Base-by-base conservation (phyloP, 2,888 invertebrate genomes). In the Platyscelio sp. region DNA sequence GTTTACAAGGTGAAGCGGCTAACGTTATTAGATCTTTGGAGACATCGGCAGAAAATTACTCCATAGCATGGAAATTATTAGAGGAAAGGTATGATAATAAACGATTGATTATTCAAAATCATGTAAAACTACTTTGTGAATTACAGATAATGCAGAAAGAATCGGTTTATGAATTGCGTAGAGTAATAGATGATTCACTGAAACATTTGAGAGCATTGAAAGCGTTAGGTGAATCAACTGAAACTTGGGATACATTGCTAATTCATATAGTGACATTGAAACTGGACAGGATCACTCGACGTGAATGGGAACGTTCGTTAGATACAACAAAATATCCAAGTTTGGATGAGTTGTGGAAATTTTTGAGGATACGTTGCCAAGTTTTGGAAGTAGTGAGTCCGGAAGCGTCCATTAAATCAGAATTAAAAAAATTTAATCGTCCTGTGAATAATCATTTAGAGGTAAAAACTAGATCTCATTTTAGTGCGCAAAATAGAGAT, bases 111-210 rank as follows among this genome's bases (percentile, higher is more conserved):
- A 49, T 83, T n/a, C 68, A 60, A 38, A 72, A 63, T 11, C 87
- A 87, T 56, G 72, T 83, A 27, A 51, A 27, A n/a, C 43, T 76
- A 33, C 29, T 87, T 1, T 78, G 51, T 38, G 71, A 86, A 6
- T 68, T 79, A 26, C 77, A 71, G 11, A 4, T 15, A 1, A 38
- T 86, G 0, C 54, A 51, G 11, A 74, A 29, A 5, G 86, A 81
- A 15, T 81, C 80, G 0, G n/a, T 70, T 3, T 22, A 1, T 5
- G 84, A 67, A 15, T 61, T 86, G 29, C 51, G 56, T 11, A 38
- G 3, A 2, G 26, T 80, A 46, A 56, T 80, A 0, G 71, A 71
- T n/a, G n/a, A 13, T 13, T 9, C 46, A 11, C 38, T 71, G 15
- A 68, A 58, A 13, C 77, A 85, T 60, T 15, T 85, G n/a, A 38